phyloP scores from a whole-genome alignment of 2,888 invertebrate species.

The Nomada fabriciana region DNA sequence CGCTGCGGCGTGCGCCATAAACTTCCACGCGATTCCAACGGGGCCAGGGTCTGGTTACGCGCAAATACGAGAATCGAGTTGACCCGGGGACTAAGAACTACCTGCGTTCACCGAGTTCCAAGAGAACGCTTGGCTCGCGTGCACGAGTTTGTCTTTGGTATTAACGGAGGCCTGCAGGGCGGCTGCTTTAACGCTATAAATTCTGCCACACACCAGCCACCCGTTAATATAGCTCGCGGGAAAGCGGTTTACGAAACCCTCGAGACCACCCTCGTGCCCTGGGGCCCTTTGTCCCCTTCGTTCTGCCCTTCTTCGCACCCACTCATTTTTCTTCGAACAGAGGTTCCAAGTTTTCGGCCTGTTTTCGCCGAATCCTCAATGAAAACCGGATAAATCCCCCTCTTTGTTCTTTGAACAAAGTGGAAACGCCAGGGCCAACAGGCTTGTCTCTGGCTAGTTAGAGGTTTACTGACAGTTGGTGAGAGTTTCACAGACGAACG shows the following conservation, averaged over 20 bases:
- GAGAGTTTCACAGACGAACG: background rate
- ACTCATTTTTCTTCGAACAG: background rate
- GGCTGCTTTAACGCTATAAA: conserved; percentile 74
- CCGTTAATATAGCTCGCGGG: conserved; percentile 76
- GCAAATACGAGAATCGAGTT: conserved; percentile 65
- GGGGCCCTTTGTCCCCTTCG: conserved; percentile 47
- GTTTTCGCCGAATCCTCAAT: background rate
- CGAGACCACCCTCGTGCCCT: conserved; percentile 47
- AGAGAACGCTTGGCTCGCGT: conserved; percentile 43
- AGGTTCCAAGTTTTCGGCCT: background rate
- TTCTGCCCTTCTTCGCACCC: background rate
- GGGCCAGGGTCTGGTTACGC: conserved; percentile 16
- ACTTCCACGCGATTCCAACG: conserved; percentile 55
- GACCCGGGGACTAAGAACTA: conserved; percentile 63
- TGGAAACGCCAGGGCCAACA: background rate
- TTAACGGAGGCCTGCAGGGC: conserved; percentile 71
- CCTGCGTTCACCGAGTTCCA: conserved; percentile 42
- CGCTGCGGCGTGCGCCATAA: conserved; percentile 60
- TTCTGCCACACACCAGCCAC: conserved; percentile 69
- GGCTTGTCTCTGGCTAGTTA: background rate
- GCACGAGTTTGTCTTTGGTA: conserved; percentile 81
- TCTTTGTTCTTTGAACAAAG: conserved; percentile 5
- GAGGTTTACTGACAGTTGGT: background rate
- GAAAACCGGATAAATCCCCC: conserved; percentile 5
- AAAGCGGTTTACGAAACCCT: conserved; percentile 79